Conservation (phyloP, 1,140 invertebrate species). For the Potamilus streckersoni region DNA sequence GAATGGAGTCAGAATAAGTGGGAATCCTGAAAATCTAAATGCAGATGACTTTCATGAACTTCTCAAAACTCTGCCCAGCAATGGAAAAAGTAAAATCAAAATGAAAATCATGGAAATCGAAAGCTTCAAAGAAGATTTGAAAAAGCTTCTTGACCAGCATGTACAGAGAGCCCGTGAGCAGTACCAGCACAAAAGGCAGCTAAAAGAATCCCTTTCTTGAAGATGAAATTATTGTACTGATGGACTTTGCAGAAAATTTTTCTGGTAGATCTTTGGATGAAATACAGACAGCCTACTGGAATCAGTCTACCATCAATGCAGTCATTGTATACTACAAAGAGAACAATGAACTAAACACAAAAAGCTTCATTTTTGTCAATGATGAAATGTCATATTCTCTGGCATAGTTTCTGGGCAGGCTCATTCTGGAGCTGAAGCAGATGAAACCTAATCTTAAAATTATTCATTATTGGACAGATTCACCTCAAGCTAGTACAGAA, state of each 20-base stretch:
- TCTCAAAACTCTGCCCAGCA: constrained; percentile 1
- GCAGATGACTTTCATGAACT: too few species aligned
- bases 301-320: constrained; percentile 32
- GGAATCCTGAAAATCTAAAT: constrained; percentile 10
- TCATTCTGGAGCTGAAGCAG: constrained; percentile 25
- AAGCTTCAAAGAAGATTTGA: constrained; percentile 20
- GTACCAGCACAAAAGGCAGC: constrained; percentile 11
- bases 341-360: constrained; percentile 11
- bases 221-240: constrained; percentile 24
- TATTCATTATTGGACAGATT: constrained; percentile 38
- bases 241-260: constrained; percentile 40
- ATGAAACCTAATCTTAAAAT: constrained; percentile 4
- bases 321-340: constrained; percentile 16
- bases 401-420: constrained; percentile 2
- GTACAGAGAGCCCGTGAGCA: neutral
- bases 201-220: neutral
- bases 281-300: constrained; percentile 26
- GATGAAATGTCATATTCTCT: constrained; percentile 18
- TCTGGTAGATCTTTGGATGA: constrained; percentile 2
- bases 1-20: neutral
- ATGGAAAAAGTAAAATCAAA: neutral
- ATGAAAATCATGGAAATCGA: neutral
- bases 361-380: constrained; percentile 25
- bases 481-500: constrained; percentile 26
- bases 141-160: constrained; percentile 10